A percentile compares a stretch with the other conserved stretches of the same genome.
phyloP scores from a whole-genome alignment of 2,113 vertebrate species.

The Mohoua ochrocephala region DNA sequence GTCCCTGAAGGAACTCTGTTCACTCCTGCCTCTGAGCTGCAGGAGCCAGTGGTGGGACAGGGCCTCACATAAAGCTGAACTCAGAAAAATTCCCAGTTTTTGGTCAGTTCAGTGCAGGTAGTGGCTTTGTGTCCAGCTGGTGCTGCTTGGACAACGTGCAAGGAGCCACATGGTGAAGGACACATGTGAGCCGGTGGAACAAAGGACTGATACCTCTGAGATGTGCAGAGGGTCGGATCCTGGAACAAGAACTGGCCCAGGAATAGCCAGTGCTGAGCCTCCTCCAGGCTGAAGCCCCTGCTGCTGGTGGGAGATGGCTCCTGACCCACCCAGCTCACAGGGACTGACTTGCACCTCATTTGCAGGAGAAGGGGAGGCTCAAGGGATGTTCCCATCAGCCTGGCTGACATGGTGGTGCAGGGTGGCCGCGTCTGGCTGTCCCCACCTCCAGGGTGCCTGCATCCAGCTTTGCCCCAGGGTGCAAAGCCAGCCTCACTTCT shows the following conservation, averaged over 20 bases:
- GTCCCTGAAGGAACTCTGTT: not conserved
- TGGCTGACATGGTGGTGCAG: not conserved
- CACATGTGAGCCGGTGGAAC: accelerated
- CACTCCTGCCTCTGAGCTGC: not conserved
- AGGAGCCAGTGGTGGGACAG: not conserved
- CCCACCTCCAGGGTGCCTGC: not conserved
- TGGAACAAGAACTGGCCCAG: not conserved
- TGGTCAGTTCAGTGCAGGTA: not conserved
- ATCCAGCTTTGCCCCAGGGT: not conserved
- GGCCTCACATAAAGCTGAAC: too few relatives aligned
- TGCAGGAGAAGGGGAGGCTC: not conserved
- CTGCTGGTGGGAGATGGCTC: not conserved
- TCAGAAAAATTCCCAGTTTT: not conserved
- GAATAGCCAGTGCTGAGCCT: not conserved
- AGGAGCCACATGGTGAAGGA: accelerated
- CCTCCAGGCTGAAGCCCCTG: not conserved
- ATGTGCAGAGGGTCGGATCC: not conserved
- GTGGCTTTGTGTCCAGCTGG: not conserved
- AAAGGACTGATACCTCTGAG: not conserved
- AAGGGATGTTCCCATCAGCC: not conserved
- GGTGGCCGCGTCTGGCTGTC: not conserved
- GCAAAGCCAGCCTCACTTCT: not conserved
- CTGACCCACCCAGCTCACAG: not conserved
- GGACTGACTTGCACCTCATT: not conserved
- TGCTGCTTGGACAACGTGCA: accelerated